phyloP scores from a whole-genome alignment of 1,140 invertebrate species.

The Bacillus rossius region DNA sequence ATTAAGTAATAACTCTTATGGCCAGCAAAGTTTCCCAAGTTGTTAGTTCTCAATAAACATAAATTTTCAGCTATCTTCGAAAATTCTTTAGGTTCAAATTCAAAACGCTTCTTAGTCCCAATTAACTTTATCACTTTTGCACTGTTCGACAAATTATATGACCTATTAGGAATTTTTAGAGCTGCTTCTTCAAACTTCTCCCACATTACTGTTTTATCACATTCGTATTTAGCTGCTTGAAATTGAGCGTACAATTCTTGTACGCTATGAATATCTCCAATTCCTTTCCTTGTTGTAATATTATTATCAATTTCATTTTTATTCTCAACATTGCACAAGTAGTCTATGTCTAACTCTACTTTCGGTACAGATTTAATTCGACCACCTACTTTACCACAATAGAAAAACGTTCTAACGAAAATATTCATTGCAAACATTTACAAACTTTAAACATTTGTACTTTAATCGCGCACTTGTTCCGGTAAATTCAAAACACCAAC shows the following conservation, averaged over 20 bases:
- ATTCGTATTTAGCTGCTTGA: conserved; percentile 19
- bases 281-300: conserved; percentile 57
- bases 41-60: conserved; percentile 58
- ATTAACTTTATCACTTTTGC: conserved; percentile 52
- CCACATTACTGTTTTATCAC: conserved; percentile 29
- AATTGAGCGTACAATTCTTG: conserved; percentile 44
- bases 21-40: conserved; percentile 69
- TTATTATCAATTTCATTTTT: conserved; percentile 53
- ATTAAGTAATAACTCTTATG: conserved; percentile 73
- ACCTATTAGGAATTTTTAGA: conserved; percentile 66
- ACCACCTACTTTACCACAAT: too few relatives aligned
- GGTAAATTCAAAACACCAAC: too few relatives aligned
- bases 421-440: too few relatives aligned
- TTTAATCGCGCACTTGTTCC: too few relatives aligned
- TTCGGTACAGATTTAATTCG: conserved; percentile 27
- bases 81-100: conserved; percentile 53
- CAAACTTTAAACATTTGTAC: too few relatives aligned
- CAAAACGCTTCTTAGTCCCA: conserved; percentile 48
- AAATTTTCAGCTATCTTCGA: conserved; percentile 48
- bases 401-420: too few relatives aligned
- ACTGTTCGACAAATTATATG: conserved; percentile 57
- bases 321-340: conserved; percentile 57
- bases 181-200: conserved; percentile 51
- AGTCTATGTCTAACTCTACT: conserved; percentile 53
- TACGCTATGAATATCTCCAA: conserved; percentile 60